A percentile compares a stretch with the other conserved stretches of the same genome.
Evolutionary conservation across 2,888 invertebrate genomes (phyloP).

Genomic region (Hoplodrina blanda): DNA sequence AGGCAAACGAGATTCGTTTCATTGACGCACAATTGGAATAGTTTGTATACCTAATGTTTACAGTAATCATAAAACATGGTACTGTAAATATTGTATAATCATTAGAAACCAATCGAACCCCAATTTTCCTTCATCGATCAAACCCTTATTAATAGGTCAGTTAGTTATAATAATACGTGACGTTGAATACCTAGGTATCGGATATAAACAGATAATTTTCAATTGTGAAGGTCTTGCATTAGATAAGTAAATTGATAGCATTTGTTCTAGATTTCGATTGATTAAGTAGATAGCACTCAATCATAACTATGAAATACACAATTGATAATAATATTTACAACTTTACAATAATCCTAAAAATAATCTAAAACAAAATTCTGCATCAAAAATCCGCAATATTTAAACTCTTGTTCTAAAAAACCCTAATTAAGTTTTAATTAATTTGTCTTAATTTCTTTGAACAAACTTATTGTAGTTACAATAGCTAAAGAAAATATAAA

Average conservation of each 20-base stretch:
- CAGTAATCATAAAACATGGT: neutral
- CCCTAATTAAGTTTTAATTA: too few species aligned
- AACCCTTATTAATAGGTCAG: neutral
- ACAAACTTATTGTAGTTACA: neutral
- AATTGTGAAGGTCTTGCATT: neutral
- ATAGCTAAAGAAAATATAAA: conserved; percentile 1
- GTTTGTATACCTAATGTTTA: conserved; percentile 33
- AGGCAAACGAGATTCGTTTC: conserved; percentile 49
- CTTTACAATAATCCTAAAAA: neutral
- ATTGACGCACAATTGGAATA: conserved; percentile 48
- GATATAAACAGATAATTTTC: neutral
- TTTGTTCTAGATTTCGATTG: neutral
- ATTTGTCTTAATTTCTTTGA: neutral
- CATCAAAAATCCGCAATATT: conserved; percentile 31
- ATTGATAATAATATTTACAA: neutral
- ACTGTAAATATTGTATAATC: neutral
- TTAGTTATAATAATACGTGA: neutral
- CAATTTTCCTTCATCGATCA: conserved; percentile 7
- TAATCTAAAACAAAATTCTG: conserved; percentile 1
- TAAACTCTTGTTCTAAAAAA: conserved; percentile 25
- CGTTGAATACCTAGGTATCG: too few species aligned
- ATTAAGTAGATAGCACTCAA: neutral
- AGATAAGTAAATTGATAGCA: neutral
- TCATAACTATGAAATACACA: conserved; percentile 3
- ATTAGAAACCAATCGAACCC: conserved; percentile 4